phyloP scores from a whole-genome alignment of 2,113 vertebrate genomes.

The Sigmodon hispidus region DNA sequence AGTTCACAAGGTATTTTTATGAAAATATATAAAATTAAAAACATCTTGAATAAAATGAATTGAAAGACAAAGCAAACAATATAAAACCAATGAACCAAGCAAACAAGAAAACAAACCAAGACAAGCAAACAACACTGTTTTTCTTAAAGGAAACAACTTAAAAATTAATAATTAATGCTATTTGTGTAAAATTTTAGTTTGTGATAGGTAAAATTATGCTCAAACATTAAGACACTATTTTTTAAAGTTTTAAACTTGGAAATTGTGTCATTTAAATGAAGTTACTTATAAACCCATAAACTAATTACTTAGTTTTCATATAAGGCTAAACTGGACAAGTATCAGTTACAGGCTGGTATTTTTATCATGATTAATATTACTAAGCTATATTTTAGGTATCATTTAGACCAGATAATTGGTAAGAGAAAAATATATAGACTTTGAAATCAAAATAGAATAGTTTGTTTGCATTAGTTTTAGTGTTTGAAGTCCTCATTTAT shows the following conservation, averaged over 20 bases:
- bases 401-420: background rate
- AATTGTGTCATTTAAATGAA: conserved; percentile 44
- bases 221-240: conserved; percentile 2
- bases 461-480: conserved; percentile 40
- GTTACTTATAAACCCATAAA: background rate
- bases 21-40: background rate
- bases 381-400: conserved; percentile 49
- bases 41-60: conserved; percentile 30
- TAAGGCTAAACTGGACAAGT: conserved; percentile 33
- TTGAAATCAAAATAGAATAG: background rate
- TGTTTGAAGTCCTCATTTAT: conserved; percentile 17
- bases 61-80: background rate
- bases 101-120: background rate
- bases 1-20: background rate
- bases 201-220: background rate
- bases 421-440: background rate
- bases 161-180: background rate
- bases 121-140: background rate
- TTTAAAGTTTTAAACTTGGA: background rate
- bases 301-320: conserved; percentile 50
- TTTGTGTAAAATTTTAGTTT: conserved; percentile 30
- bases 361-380: conserved; percentile 51
- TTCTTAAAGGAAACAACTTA: background rate
- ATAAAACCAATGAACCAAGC: too few species aligned
- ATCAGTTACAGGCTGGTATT: conserved; percentile 58